Percentiles rank a stretch among this genome's conserved stretches.
These are phyloP conservation scores for Dendrolimus pini DNA, from an alignment of 2,888 invertebrate species.

Conservation along the genomic window DNA sequence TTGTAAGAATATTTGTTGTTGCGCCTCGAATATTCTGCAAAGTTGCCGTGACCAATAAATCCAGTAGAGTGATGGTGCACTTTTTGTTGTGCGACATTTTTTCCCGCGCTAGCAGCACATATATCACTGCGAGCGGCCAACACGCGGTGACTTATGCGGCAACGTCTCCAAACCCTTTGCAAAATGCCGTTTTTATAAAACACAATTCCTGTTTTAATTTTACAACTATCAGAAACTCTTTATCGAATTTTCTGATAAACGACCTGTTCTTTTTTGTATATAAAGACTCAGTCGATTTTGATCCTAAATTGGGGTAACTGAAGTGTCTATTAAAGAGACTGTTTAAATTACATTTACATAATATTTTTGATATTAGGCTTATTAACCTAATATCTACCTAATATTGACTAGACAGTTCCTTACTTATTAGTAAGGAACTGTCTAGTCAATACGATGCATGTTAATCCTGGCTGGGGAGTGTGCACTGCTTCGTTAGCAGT, in stretches of 20 bases:
- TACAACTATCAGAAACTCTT: not conserved
- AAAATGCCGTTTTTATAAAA: conserved; percentile 30
- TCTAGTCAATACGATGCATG: too few relatives aligned
- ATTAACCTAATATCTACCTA: too few relatives aligned
- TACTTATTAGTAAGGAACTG: too few relatives aligned
- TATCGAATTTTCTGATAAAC: not conserved
- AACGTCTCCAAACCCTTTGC: conserved; percentile 19
- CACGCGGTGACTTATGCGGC: conserved; percentile 57
- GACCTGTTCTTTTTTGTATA: not conserved
- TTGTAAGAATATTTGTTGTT: conserved; percentile 58
- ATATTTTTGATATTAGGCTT: too few relatives aligned
- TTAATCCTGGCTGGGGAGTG: too few relatives aligned
- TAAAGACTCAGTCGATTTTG: too few relatives aligned
- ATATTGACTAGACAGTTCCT: too few relatives aligned
- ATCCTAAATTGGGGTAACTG: too few relatives aligned
- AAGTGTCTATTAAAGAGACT: too few relatives aligned
- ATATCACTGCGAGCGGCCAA: conserved; percentile 49
- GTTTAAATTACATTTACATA: too few relatives aligned
- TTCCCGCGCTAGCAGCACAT: conserved; percentile 70
- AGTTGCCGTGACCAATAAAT: conserved; percentile 66
- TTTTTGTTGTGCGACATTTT: conserved; percentile 72
- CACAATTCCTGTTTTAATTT: conserved; percentile 17
- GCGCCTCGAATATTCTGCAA: conserved; percentile 62
- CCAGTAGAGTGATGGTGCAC: conserved; percentile 62
- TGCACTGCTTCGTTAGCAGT: too few relatives aligned